Base-by-base conservation (phyloP, 2,113 vertebrate genomes). In the Trichomycterus rosablanca region DNA sequence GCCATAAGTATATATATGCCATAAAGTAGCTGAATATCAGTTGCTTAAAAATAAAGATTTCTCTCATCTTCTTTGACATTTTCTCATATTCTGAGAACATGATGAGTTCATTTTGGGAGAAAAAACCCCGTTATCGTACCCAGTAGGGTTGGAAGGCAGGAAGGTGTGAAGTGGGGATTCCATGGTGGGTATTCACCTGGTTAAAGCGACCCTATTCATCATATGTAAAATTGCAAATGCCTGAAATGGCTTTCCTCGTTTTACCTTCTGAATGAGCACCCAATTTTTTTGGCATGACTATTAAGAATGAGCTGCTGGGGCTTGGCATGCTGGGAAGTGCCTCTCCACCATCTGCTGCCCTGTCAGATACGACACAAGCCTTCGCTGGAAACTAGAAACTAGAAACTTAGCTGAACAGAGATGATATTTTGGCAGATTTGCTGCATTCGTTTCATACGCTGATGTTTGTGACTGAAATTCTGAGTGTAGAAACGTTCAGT, bases 301-400 rank as follows among this genome's bases (percentile, higher is more conserved):
- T 26, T 68, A 75, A 74, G 66, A 79, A 73, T 58, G 71, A 73
- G 63, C 71, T 71, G 68, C 66, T 73, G 59, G 73, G 44, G 28
- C 24, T 71, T 78, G 59, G 57, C 76, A 62, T 81, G 76, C 72
- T 77, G 82, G 78, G 73, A 84, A 80, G 80, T 79, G 73, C 67
- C 73, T 79, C 68, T 71, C 67, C 75, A 72, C 86, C 86, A 87
- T 87, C 86, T 87, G 85, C 80, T 73, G 72, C 66, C 73, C 75
- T 81, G 65, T 68, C 65, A 67, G 63, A 63, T 66, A 51, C 67
- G 63, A 72, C 69, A 68, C 65, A 37, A 15, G 44, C 59, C 26
- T 63, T 46, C 55, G 39, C 43, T 56, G 60, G 58, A 56, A 63
- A 53, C 53, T 68, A n/a, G n/a, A n/a, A n/a, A n/a, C n/a, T n/a